Evolutionary conservation across 2,888 invertebrate species (phyloP), one percentile per base, ranked within the genome.

Genomic region (Stratiomys singularior): DNA sequence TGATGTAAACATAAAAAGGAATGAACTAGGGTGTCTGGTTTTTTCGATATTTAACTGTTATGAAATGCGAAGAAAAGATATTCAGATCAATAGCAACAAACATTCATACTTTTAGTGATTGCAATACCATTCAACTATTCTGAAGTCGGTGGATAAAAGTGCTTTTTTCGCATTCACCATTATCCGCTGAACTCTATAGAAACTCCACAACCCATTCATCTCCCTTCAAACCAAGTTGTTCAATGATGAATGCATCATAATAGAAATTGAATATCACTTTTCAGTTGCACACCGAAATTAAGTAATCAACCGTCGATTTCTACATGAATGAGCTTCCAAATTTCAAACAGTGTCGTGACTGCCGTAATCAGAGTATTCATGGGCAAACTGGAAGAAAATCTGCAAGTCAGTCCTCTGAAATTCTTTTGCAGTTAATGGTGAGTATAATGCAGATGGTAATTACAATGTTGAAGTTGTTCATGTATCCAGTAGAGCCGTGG

Each of bases 241-340:
- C n/a, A 71, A 25, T 27, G 52, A 67, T 13, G 52, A 18, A n/a
- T 52, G 52, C 21, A 25, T 13, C 15, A 52, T 9, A 47, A 27
- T 13, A 27, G 25, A 72, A 58, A 72, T 52, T 58, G 56, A 30
- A 56, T 56, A 58, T 56, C 30, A 72, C 58, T 72, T 72, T 72
- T 37, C 72, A 58, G 18, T 58, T 72, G 58, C 72, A 72, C 58
- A 56, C 72, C 46, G 30, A 56, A 72, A 72, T 72, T 56, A 72
- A 72, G 72, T 72, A 72, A 72, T 72, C 72, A 72, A 56, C 28
- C 72, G 13, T 56, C 72, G 56, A 72, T 72, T 28, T 56, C 58
- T 72, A 30, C 72, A 72, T 72, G 47, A 72, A 58, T 58, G 58
- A 72, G 72, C 72, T 72, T 72, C 72, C 72, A 72, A 72, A 72